Evolutionary conservation across 2,888 invertebrate species (phyloP), one percentile per base, ranked within the genome.

Genomic region (Amphipyra berbera): DNA sequence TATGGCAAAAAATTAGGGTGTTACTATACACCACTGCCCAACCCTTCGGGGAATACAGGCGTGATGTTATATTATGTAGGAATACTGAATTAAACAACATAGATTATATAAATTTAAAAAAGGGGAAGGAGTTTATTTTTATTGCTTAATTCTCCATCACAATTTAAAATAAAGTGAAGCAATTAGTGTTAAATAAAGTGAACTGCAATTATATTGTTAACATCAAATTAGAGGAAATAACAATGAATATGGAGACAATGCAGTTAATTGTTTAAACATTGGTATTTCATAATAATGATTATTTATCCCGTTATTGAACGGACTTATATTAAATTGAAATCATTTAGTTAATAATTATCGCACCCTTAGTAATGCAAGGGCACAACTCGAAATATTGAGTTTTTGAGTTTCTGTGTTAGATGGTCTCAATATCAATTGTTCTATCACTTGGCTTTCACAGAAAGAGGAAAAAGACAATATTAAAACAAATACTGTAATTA

Each of bases 131-230:
- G 8, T 58, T 50, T 30, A 37, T 49, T 45, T 68, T 72, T 12
- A 50, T 61, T 61, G 10, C 37, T 54, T 52, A 41, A 57, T 41
- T 50, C 27, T 27, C 9, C 10, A 47, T 42, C 6, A 46, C 9
- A 46, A 40, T 53, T 73, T 27, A 40, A 0, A 12, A 45, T 30
- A 35, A 42, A 42, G 7, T 7, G n/a, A n/a, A 44, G 6, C 50
- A 66, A 62, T 65, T 74, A 45, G 8, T 21, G 10, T 46, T 27
- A 40, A 47, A 52, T 27, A 40, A 47, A 52, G 37, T 60, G 45
- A 47, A 53, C 30, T 8, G n/a, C 61, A 73, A 73, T 70, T 66
- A 71, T 38, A 52, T 46, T 57, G 71, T 73, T 66, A 70, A 54
- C 50, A 45, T 52, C 42, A 46, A 73, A 70, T 75, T 73, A 46